Percentiles rank a stretch among this genome's conserved stretches.
Conservation (phyloP, 1,140 invertebrate genomes). For the Zaprionus inermis region DNA sequence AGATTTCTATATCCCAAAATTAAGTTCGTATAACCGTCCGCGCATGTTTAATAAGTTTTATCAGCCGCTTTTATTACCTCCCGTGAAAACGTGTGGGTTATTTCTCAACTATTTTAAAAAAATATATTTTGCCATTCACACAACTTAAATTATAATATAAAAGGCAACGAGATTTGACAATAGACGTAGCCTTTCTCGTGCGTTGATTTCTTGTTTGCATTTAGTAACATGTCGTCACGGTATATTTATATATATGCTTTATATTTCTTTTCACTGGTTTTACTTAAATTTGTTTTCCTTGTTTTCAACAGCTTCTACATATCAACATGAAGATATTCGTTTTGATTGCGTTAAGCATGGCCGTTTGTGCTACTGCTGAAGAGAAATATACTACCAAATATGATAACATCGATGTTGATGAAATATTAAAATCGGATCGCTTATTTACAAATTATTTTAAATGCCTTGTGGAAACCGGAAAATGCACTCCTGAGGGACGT, state of each 20-base stretch:
- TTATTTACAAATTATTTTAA: slow-evolving; percentile 88
- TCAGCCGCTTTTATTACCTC: no score
- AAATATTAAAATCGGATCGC: slow-evolving; percentile 88
- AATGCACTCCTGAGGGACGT: slow-evolving; percentile 89
- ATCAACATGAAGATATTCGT: slow-evolving; percentile 55
- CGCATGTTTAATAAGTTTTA: background rate
- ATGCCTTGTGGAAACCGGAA: slow-evolving; percentile 88
- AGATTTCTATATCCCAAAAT: no score
- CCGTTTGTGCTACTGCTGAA: slow-evolving; percentile 79
- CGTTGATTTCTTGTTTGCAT: no score
- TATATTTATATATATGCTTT: no score
- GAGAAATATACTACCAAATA: slow-evolving; percentile 89
- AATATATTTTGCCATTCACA: no score
- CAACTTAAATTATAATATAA: no score
- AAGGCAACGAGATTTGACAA: no score
- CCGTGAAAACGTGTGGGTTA: no score
- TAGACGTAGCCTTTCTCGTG: no score
- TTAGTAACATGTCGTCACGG: no score
- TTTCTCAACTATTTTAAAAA: no score
- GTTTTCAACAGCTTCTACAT: slow-evolving; percentile 5
- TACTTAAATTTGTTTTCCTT: background rate
- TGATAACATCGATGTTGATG: slow-evolving; percentile 89
- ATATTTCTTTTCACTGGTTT: background rate
- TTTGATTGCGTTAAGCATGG: slow-evolving; percentile 81
- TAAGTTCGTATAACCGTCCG: no score